Evolutionary conservation across 2,113 vertebrate species (phyloP).

Genomic region (Pungitius pungitius): DNA sequence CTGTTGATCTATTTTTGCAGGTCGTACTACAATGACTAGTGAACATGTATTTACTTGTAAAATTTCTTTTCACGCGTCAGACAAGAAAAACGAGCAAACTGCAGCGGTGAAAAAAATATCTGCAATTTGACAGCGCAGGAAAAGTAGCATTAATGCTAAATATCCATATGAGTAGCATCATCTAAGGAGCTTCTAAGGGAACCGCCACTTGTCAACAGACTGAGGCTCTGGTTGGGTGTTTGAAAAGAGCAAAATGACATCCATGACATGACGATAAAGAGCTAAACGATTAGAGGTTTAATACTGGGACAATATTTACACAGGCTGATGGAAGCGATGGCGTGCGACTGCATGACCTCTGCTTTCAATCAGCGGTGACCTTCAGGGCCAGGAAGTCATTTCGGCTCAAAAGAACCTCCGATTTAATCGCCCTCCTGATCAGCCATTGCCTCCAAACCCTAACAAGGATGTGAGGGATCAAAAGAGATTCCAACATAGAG

Average conservation of each 20-base stretch:
- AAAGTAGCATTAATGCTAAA: not conserved
- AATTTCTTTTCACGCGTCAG: not conserved
- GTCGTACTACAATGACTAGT: not conserved
- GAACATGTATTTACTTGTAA: not conserved
- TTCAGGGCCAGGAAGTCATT: conserved; percentile 55
- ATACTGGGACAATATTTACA: not conserved
- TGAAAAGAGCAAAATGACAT: no score
- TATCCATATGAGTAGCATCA: not conserved
- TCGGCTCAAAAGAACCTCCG: conserved; percentile 52
- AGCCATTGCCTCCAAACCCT: conserved; percentile 46
- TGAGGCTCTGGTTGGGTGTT: no score
- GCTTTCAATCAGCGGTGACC: conserved; percentile 18
- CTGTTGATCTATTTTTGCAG: not conserved
- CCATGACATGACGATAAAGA: no score
- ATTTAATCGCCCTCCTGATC: conserved; percentile 39
- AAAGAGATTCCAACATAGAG: conserved; percentile 30
- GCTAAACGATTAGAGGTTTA: not conserved
- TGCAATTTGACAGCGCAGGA: not conserved
- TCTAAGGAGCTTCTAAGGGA: not conserved
- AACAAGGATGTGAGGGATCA: conserved; percentile 46
- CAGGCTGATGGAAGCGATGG: conserved; percentile 6
- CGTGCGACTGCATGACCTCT: conserved; percentile 5
- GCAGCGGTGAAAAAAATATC: not conserved
- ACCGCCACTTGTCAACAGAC: not conserved
- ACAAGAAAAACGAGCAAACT: not conserved